Conservation (phyloP, 2,113 vertebrate genomes). For the Limnothrissa miodon region DNA sequence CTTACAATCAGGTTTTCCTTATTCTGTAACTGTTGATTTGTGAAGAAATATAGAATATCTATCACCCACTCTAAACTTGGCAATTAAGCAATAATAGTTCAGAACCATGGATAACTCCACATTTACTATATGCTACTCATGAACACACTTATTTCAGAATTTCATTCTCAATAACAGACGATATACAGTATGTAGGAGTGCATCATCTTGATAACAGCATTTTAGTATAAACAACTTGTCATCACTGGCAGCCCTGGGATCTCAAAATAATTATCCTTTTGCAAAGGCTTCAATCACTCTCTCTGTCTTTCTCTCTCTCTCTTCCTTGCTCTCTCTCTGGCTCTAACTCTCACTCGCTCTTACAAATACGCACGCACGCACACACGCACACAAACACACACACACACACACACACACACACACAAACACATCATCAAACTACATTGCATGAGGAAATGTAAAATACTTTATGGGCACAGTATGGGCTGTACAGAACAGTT, state of each 20-base stretch:
- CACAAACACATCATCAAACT: constrained; percentile 16
- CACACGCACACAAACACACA: constrained; percentile 17
- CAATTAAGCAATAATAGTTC: too few relatives aligned
- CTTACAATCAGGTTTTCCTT: too few relatives aligned
- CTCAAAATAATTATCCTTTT: neutral
- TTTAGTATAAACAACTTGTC: neutral
- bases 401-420: constrained; percentile 14
- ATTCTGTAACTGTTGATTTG: too few relatives aligned
- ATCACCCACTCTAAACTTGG: too few relatives aligned
- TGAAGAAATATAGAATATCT: too few relatives aligned
- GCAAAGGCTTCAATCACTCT: neutral
- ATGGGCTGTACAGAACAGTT: neutral
- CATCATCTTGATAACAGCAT: neutral
- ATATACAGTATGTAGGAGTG: neutral
- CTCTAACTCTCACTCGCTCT: too few relatives aligned
- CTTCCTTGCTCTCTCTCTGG: too few relatives aligned
- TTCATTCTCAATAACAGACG: neutral
- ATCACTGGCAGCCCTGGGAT: neutral
- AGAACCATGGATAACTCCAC: too few relatives aligned
- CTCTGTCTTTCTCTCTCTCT: too few relatives aligned
- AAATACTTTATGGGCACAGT: neutral
- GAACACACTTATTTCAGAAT: too few relatives aligned
- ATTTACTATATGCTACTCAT: too few relatives aligned
- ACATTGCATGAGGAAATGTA: neutral
- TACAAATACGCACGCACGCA: too few relatives aligned